A percentile compares a stretch with the other conserved stretches of the same genome.
Evolutionary conservation across 2,113 vertebrate genomes (phyloP).

Genomic region (Amblyopsis rosae): DNA sequence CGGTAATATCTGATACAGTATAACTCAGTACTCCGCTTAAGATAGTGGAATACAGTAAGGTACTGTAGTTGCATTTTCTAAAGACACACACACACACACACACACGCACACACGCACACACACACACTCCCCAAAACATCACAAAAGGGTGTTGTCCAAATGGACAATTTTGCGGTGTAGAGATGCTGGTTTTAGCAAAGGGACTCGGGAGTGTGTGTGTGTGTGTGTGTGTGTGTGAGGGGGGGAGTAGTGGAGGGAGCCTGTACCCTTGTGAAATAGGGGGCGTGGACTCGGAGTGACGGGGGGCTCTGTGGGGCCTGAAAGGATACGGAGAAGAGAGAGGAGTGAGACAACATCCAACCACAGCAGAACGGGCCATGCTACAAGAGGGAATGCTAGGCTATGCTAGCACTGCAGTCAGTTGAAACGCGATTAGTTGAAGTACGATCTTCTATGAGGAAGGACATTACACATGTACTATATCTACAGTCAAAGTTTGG

Average conservation of each 20-base stretch:
- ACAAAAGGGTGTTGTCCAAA: not conserved
- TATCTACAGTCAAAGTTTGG: no score
- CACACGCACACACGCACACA: not conserved
- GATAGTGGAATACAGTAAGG: no score
- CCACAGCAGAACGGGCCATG: conserved; percentile 13
- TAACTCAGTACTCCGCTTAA: no score
- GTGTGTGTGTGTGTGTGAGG: not conserved
- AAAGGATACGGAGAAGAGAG: conserved; percentile 77
- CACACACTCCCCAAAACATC: not conserved
- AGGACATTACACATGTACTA: no score
- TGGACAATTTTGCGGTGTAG: not conserved
- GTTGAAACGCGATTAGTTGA: no score
- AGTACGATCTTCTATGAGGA: no score
- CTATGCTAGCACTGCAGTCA: no score
- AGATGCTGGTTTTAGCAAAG: no score
- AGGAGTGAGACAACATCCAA: conserved; percentile 68
- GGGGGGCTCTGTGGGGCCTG: conserved; percentile 81
- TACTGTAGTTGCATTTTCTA: no score
- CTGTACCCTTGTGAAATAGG: conserved; percentile 83
- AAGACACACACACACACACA: conserved; percentile 1
- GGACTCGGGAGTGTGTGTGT: no score
- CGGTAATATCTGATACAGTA: no score
- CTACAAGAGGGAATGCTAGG: no score
- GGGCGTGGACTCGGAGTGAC: conserved; percentile 76
- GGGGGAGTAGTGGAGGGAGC: conserved; percentile 45